phyloP scores from a whole-genome alignment of 1,140 invertebrate species.

The Achatina immaculata region DNA sequence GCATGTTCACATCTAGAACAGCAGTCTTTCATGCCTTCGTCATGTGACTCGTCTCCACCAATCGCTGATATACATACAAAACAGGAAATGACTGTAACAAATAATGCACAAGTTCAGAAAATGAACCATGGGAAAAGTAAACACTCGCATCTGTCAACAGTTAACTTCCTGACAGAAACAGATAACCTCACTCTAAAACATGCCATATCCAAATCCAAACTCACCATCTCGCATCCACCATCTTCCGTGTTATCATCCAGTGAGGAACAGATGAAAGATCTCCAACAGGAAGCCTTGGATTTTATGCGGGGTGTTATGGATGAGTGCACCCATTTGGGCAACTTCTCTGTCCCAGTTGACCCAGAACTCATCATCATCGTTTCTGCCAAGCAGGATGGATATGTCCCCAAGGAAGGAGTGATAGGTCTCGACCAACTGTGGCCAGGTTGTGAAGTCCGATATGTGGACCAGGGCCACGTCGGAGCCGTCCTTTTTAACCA shows the following conservation, averaged over 20 bases:
- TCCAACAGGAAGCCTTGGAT: slow-evolving; percentile 74
- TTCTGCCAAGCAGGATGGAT: slow-evolving; percentile 82
- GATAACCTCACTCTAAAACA: slow-evolving; percentile 31
- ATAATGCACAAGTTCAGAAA: background rate
- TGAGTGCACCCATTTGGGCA: slow-evolving; percentile 95
- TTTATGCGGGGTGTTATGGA: slow-evolving; percentile 99
- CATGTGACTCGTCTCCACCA: background rate
- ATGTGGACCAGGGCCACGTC: slow-evolving; percentile 88
- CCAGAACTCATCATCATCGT: slow-evolving; percentile 73
- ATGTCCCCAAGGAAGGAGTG: slow-evolving; percentile 88
- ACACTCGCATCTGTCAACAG: background rate
- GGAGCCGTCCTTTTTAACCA: slow-evolving; percentile 89
- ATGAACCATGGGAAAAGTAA: background rate
- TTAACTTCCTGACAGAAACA: background rate
- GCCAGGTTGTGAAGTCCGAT: slow-evolving; percentile 90
- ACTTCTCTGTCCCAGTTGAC: slow-evolving; percentile 88
- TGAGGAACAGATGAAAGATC: slow-evolving; percentile 11
- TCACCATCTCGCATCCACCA: slow-evolving; percentile 9
- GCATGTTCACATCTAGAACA: background rate
- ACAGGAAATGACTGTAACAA: background rate
- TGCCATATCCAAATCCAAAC: slow-evolving; percentile 38
- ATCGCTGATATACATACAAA: background rate
- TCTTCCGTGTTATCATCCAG: background rate
- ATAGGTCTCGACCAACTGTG: slow-evolving; percentile 88
- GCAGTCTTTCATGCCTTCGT: background rate